Evolutionary conservation across 2,113 vertebrate species (phyloP).

Genomic region (Equus przewalskii): DNA sequence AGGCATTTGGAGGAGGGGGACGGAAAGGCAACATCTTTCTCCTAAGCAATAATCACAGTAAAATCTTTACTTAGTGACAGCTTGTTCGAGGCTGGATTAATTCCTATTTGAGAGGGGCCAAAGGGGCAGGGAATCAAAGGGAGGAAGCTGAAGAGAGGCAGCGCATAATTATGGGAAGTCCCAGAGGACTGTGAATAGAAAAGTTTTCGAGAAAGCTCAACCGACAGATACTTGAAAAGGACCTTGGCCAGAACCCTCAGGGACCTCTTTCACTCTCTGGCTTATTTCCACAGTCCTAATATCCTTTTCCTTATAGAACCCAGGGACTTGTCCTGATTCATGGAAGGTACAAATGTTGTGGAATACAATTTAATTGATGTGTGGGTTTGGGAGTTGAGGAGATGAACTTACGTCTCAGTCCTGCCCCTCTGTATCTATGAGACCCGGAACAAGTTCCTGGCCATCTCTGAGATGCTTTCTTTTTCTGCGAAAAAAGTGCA

Average conservation of each 20-base stretch:
- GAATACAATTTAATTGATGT: background rate
- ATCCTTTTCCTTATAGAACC: background rate
- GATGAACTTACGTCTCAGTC: background rate
- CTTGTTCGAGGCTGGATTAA: slow-evolving; percentile 86
- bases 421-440: background rate
- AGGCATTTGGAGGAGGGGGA: slow-evolving; percentile 82
- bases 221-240: slow-evolving; percentile 5
- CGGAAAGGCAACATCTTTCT: slow-evolving; percentile 81
- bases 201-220: slow-evolving; percentile 29
- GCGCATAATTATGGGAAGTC: slow-evolving; percentile 77
- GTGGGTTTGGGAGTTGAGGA: background rate
- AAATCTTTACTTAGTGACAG: slow-evolving; percentile 87
- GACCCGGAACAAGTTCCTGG: background rate
- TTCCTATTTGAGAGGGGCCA: slow-evolving; percentile 79
- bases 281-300: background rate
- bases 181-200: background rate
- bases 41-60: slow-evolving; percentile 86
- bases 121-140: slow-evolving; percentile 35
- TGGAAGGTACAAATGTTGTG: background rate
- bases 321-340: background rate
- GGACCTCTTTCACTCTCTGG: background rate
- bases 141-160: slow-evolving; percentile 16
- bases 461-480: background rate
- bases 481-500: background rate
- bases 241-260: background rate